Evolutionary conservation across 2,888 invertebrate genomes (phyloP).

Genomic region (Cheilosia impressa): DNA sequence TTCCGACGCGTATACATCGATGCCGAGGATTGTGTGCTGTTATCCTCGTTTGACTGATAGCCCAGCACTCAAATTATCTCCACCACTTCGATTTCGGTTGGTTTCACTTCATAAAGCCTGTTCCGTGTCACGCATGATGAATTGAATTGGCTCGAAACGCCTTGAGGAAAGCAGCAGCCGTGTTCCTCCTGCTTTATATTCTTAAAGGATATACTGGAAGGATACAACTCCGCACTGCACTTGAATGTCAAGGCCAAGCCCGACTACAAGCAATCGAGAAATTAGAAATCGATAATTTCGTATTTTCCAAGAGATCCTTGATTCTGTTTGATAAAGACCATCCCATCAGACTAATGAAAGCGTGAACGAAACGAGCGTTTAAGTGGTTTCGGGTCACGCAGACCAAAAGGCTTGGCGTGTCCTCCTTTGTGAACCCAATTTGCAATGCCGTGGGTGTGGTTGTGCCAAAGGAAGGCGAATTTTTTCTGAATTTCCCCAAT

Average conservation of each 20-base stretch:
- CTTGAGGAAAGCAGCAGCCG: constrained; percentile 1
- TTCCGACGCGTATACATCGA: neutral
- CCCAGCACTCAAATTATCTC: constrained; percentile 20
- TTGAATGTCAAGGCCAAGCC: constrained; percentile 65
- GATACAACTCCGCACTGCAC: constrained; percentile 23
- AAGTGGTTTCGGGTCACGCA: constrained; percentile 65
- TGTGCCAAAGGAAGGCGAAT: neutral
- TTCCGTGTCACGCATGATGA: constrained; percentile 30
- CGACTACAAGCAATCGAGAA: constrained; percentile 49
- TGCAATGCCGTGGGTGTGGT: neutral
- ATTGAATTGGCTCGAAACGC: constrained; percentile 15
- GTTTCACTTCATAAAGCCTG: constrained; percentile 1
- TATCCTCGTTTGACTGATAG: constrained; percentile 1
- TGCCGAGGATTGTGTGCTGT: neutral
- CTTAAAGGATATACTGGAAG: constrained; percentile 33
- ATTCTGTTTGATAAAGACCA: constrained; percentile 31
- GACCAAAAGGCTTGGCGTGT: neutral
- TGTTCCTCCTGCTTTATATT: constrained; percentile 2
- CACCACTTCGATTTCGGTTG: neutral
- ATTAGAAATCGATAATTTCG: constrained; percentile 57
- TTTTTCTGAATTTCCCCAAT: neutral
- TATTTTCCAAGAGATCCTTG: constrained; percentile 31
- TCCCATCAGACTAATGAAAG: constrained; percentile 53
- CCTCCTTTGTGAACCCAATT: neutral
- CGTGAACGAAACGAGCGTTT: constrained; percentile 27